Percentiles rank a stretch among this genome's conserved stretches.
These are phyloP conservation scores for Aethes cnicana DNA, from an alignment of 2,888 invertebrate genomes.

Conservation along the genomic window DNA sequence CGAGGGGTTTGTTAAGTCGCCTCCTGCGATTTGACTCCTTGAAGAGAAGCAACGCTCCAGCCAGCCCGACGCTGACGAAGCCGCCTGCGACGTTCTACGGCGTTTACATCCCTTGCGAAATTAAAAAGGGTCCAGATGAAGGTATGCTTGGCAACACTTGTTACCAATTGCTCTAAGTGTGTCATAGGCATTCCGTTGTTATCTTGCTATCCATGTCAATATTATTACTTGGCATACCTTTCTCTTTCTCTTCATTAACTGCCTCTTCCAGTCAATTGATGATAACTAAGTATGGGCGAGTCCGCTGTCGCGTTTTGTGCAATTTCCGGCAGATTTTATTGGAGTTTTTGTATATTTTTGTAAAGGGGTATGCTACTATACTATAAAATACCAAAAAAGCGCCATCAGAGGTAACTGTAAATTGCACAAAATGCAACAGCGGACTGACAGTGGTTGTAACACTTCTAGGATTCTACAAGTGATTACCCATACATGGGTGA, in stretches of 20 bases:
- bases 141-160: slow-evolving; percentile 46
- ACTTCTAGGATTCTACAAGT: too few relatives aligned
- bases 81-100: slow-evolving; percentile 69
- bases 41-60: slow-evolving; percentile 53
- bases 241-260: neutral
- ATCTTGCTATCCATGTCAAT: slow-evolving; percentile 4
- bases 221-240: slow-evolving; percentile 5
- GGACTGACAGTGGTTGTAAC: too few relatives aligned
- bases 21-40: slow-evolving; percentile 65
- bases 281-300: too few relatives aligned
- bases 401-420: too few relatives aligned
- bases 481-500: too few relatives aligned
- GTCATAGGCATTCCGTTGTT: slow-evolving; percentile 18
- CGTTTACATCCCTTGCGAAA: slow-evolving; percentile 80
- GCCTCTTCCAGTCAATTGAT: too few relatives aligned
- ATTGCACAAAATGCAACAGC: too few relatives aligned
- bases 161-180: slow-evolving; percentile 13
- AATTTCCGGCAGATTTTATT: too few relatives aligned
- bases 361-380: too few relatives aligned
- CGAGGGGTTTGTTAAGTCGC: slow-evolving; percentile 67
- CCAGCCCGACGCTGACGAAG: slow-evolving; percentile 56
- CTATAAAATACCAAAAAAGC: too few relatives aligned
- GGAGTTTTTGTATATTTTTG: too few relatives aligned
- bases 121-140: slow-evolving; percentile 78
- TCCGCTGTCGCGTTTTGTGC: too few relatives aligned